Conservation (phyloP, 2,797 vertebrate species). For the Diglossa cyanea region DNA sequence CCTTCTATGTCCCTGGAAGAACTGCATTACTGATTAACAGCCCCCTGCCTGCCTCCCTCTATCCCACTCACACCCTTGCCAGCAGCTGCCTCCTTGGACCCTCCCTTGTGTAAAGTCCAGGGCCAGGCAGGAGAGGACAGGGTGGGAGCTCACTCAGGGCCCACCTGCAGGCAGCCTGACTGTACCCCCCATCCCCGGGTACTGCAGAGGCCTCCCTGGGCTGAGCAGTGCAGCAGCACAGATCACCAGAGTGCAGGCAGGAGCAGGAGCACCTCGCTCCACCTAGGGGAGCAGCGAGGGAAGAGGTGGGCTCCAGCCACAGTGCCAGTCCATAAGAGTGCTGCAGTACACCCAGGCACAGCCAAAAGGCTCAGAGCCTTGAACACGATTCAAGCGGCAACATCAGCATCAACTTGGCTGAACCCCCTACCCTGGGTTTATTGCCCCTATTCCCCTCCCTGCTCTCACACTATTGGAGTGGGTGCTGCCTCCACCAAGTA, state of each 20-base stretch:
- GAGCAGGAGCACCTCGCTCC: background rate
- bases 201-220: background rate
- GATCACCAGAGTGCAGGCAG: rapidly evolving
- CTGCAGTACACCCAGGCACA: background rate
- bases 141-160: background rate
- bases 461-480: background rate
- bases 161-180: background rate
- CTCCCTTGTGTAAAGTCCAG: background rate
- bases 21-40: background rate
- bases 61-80: background rate
- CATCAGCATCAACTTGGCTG: background rate
- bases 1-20: background rate
- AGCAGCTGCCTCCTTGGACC: background rate
- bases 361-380: background rate
- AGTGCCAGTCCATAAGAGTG: rapidly evolving
- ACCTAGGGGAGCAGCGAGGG: background rate
- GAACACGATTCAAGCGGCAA: background rate
- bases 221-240: rapidly evolving
- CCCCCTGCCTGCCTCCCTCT: background rate
- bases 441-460: background rate
- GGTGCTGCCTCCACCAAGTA: background rate
- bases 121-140: background rate
- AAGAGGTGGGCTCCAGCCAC: background rate
- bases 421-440: background rate
- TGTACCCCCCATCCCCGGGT: background rate